These are phyloP conservation scores for Spea multiplicata DNA, from an alignment of 2,113 vertebrate genomes.

Conservation along the genomic window DNA sequence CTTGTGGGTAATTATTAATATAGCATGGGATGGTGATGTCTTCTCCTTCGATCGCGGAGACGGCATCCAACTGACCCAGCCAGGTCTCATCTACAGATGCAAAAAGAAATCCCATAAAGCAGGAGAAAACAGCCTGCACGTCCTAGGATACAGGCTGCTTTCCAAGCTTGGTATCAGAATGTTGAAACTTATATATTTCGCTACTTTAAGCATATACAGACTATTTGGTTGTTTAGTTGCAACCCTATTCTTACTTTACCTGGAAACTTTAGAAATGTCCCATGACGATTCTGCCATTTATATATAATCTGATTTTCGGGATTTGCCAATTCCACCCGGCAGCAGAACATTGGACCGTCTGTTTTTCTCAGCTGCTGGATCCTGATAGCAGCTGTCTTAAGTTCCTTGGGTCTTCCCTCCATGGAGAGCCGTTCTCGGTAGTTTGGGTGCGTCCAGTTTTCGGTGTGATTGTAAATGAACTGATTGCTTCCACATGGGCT, in stretches of 20 bases:
- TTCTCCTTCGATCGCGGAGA: background rate
- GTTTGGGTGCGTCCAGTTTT: background rate
- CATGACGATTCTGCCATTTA: background rate
- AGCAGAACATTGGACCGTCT: constrained; percentile 11
- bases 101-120: too few species aligned
- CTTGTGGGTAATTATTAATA: background rate
- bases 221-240: too few species aligned
- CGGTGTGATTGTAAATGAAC: background rate
- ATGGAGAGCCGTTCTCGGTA: constrained; percentile 27
- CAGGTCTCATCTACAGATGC: background rate
- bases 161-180: too few species aligned
- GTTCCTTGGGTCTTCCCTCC: background rate
- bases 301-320: too few species aligned
- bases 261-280: constrained; percentile 3
- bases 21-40: background rate
- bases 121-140: too few species aligned
- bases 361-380: background rate
- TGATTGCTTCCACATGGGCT: background rate
- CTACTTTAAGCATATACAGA: too few species aligned
- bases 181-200: too few species aligned
- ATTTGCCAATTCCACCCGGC: background rate
- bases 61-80: background rate
- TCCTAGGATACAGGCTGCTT: too few species aligned
- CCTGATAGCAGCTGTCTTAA: background rate
- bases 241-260: background rate